Base-by-base conservation (phyloP, 2,797 vertebrate genomes). In the Catamblyrhynchus diadema region DNA sequence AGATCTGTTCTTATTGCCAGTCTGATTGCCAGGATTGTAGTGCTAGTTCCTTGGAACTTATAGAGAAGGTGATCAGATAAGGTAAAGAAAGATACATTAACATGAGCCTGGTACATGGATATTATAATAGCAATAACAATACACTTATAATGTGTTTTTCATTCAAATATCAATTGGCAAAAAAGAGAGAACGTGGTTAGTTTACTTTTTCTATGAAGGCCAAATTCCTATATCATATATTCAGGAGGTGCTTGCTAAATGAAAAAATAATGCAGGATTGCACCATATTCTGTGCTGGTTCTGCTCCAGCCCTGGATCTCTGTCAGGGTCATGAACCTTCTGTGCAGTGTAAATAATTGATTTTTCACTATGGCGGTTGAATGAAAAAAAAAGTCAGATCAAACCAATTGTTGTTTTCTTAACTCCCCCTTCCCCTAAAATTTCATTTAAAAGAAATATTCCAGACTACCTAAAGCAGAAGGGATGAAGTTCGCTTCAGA, bases 281-380 rank as follows among this genome's bases (percentile, higher is more conserved):
- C 39, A 54, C 20, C 33, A 33, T 71, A 61, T 86, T 83, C 65
- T 92, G 30, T 3, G 3, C 30, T 53, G 32, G 21, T 86, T 86
- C 73, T 50, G 7, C 59, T 88, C 30, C 77, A 86, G 35, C 24
- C 41, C 41, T 73, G 57, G 41, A n/a, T 86, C 53, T 88, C 17
- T 88, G 66, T 90, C 66, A 92, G 83, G 86, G 74, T 93, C 78
- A 62, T 48, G 69, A 90, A 88, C 81, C 35, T 88, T 57, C 70
- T 71, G 42, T 61, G 30, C 50, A 79, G 70, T 72, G 70, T 75
- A 93, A 94, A 94, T 84, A 96, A 94, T 81, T 86, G 77, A 88
- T 86, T 95, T 94, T 95, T 95, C 78, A 79, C 70, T 79, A 8
- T 44, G n/a, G 35, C 10, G 83, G 30, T 47, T 54, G 50, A 47